phyloP scores from a whole-genome alignment of 2,888 invertebrate species.

The Uropetala carovei region DNA sequence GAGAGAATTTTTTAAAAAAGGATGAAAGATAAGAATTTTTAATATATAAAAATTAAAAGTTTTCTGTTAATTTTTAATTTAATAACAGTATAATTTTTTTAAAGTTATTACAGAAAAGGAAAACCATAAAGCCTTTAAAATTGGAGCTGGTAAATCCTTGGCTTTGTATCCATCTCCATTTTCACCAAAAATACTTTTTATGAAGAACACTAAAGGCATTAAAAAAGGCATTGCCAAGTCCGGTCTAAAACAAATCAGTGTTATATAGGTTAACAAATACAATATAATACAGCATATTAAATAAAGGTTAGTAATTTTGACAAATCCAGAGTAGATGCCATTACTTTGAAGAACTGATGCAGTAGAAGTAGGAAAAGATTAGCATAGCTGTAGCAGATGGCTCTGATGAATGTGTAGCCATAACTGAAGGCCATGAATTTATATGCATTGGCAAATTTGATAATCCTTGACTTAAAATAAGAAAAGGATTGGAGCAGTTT shows the following conservation, averaged over 20 bases:
- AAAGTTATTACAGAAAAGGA: conserved; percentile 40
- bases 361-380: conserved; percentile 48
- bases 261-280: not conserved
- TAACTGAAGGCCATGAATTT: conserved; percentile 17
- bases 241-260: not conserved
- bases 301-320: not conserved
- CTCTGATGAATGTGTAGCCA: conserved; percentile 18
- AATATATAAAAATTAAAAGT: too few species aligned
- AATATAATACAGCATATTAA: not conserved
- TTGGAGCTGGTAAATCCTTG: conserved; percentile 16
- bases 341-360: conserved; percentile 45
- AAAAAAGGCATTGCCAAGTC: conserved; percentile 20
- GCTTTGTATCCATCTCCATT: not conserved
- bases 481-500: conserved; percentile 33
- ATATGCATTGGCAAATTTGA: not conserved
- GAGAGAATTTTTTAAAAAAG: not conserved
- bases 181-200: not conserved
- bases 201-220: conserved; percentile 29
- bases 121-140: conserved; percentile 54
- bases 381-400: conserved; percentile 26
- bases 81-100: too few species aligned
- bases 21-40: too few species aligned
- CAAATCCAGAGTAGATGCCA: not conserved
- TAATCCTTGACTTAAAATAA: conserved; percentile 16
- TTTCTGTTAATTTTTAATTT: too few species aligned